phyloP scores from a whole-genome alignment of 2,888 invertebrate species.

The Sipunculus nudus region DNA sequence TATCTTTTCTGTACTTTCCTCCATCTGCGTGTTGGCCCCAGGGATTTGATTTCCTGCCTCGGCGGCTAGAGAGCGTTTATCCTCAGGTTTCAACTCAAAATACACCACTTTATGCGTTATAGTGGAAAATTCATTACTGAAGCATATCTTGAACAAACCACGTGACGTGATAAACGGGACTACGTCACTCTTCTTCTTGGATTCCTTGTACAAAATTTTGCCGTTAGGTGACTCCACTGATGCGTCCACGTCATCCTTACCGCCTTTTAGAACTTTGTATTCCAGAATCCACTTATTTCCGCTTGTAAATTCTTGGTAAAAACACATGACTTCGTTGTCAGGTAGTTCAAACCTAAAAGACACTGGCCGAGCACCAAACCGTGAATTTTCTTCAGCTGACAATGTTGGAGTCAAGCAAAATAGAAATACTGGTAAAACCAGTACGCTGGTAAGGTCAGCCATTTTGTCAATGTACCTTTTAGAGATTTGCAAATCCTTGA shows the following conservation, averaged over 20 bases:
- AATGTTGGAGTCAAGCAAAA: no score
- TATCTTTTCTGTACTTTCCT: slow-evolving; percentile 32
- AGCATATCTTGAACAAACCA: slow-evolving; percentile 58
- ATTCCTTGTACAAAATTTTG: slow-evolving; percentile 50
- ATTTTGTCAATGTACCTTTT: no score
- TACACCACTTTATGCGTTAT: slow-evolving; percentile 55
- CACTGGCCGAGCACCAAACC: no score
- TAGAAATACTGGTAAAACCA: no score
- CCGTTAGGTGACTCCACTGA: slow-evolving; percentile 56
- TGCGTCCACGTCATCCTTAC: slow-evolving; percentile 59
- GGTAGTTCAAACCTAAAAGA: slow-evolving; percentile 55
- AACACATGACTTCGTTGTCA: slow-evolving; percentile 52
- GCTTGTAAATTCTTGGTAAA: slow-evolving; percentile 52
- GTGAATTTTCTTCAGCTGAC: no score
- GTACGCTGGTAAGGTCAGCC: no score
- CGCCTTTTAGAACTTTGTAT: slow-evolving; percentile 57
- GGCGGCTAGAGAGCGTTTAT: slow-evolving; percentile 45
- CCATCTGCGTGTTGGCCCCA: slow-evolving; percentile 43
- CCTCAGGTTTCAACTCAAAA: slow-evolving; percentile 53
- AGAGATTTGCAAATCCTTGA: no score
- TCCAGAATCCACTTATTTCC: slow-evolving; percentile 47
- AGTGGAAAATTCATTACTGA: slow-evolving; percentile 57
- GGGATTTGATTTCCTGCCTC: slow-evolving; percentile 53
- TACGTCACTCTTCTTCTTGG: slow-evolving; percentile 36
- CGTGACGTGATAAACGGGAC: slow-evolving; percentile 52